Conservation (phyloP, 2,797 vertebrate species). For the Ibycter americanus region DNA sequence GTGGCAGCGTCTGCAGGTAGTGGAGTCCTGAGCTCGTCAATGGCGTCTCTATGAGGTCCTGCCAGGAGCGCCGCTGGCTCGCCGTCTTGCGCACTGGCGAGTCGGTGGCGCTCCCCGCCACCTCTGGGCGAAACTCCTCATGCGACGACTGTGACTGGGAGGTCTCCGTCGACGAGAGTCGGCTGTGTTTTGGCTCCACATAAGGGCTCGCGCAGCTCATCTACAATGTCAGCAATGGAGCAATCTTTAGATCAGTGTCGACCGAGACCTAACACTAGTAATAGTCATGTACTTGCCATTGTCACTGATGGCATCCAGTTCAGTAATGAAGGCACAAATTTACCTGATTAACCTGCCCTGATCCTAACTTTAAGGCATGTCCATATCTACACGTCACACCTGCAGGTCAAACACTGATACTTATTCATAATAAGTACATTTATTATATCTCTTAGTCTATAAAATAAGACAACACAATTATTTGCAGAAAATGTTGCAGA, state of each 20-base stretch:
- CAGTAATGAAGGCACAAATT: neutral
- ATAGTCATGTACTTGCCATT: accelerated
- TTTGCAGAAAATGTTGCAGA: neutral
- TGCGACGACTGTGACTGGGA: conserved; percentile 96
- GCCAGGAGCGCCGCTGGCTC: conserved; percentile 96
- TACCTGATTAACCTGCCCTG: neutral
- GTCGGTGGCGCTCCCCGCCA: conserved; percentile 84
- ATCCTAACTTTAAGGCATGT: neutral
- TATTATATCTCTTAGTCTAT: neutral
- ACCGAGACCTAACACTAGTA: accelerated
- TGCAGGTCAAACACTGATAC: neutral
- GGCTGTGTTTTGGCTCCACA: conserved; percentile 90
- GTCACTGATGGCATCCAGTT: accelerated
- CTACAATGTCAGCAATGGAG: conserved; percentile 42
- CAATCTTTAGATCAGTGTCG: neutral
- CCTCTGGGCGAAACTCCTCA: conserved; percentile 94
- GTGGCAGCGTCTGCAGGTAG: conserved; percentile 95
- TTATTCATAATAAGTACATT: neutral
- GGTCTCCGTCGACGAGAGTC: conserved; percentile 95
- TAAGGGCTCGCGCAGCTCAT: conserved; percentile 92
- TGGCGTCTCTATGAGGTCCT: conserved; percentile 97
- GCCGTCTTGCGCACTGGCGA: conserved; percentile 93
- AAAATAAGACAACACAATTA: neutral
- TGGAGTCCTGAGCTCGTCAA: conserved; percentile 95
- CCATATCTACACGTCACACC: neutral